These are phyloP conservation scores for Thymelicus lineola DNA, from an alignment of 2,888 invertebrate genomes.

Conservation along the genomic window DNA sequence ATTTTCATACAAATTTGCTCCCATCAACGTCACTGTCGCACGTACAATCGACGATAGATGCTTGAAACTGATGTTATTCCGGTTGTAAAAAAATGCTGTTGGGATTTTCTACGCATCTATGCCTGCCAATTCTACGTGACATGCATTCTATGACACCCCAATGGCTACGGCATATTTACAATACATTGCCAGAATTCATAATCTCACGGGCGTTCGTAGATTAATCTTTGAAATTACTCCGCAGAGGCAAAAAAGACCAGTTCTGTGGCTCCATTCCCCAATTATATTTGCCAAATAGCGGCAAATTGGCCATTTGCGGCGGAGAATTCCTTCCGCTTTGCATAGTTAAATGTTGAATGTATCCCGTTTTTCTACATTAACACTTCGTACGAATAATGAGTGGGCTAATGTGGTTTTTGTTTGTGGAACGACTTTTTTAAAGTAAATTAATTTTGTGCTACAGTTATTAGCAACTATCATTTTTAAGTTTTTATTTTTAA, in stretches of 20 bases:
- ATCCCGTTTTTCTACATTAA: constrained; percentile 37
- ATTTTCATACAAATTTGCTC: no score
- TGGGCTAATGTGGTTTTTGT: constrained; percentile 21
- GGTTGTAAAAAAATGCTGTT: no score
- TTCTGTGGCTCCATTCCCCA: constrained; percentile 59
- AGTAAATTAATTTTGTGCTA: constrained; percentile 7
- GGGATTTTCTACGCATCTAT: no score
- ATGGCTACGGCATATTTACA: constrained; percentile 42
- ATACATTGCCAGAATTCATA: constrained; percentile 68
- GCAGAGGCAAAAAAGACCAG: constrained; percentile 64
- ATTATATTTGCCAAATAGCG: constrained; percentile 70
- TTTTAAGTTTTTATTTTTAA: neutral
- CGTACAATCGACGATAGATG: no score
- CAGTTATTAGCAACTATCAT: neutral
- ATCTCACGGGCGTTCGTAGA: constrained; percentile 68
- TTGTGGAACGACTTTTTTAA: constrained; percentile 17
- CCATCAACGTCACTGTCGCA: no score
- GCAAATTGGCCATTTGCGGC: constrained; percentile 73
- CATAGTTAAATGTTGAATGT: constrained; percentile 58
- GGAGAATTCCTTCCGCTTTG: constrained; percentile 69
- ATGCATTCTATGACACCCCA: constrained; percentile 7
- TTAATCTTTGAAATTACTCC: constrained; percentile 71
- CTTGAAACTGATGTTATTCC: no score
- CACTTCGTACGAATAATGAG: constrained; percentile 34
- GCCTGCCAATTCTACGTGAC: constrained; percentile 5